Percentiles rank a stretch among this genome's conserved stretches.
These are phyloP conservation scores for Nemapogon koenigi DNA, from an alignment of 2,888 invertebrate genomes.

Conservation along the genomic window DNA sequence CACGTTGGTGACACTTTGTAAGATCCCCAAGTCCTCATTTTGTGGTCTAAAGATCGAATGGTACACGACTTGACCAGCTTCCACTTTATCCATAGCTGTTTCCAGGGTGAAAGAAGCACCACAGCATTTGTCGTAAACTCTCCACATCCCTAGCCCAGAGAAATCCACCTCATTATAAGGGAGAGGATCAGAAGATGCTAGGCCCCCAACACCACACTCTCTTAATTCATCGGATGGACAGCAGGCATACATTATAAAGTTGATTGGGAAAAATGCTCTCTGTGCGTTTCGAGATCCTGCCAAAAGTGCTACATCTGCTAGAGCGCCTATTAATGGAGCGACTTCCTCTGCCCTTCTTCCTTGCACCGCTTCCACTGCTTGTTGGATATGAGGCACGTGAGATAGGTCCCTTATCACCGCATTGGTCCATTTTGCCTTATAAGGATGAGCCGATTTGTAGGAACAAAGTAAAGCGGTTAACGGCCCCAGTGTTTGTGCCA, in stretches of 20 bases:
- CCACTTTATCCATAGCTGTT: slow-evolving; percentile 12
- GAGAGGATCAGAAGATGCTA: neutral
- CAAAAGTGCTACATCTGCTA: slow-evolving; percentile 6
- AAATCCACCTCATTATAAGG: neutral
- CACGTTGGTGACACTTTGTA: slow-evolving; percentile 10
- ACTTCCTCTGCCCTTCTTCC: slow-evolving; percentile 10
- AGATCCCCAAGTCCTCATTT: slow-evolving; percentile 14
- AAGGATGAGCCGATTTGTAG: slow-evolving; percentile 9
- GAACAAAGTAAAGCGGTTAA: slow-evolving; percentile 1
- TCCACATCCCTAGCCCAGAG: slow-evolving; percentile 12
- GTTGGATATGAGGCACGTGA: slow-evolving; percentile 7
- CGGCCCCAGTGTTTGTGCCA: slow-evolving; percentile 12
- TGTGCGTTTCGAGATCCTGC: slow-evolving; percentile 10
- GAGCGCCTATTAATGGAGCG: slow-evolving; percentile 9
- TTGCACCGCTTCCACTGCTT: slow-evolving; percentile 3
- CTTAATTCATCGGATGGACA: slow-evolving; percentile 7
- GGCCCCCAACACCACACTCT: too few species aligned
- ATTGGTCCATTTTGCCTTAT: slow-evolving; percentile 11
- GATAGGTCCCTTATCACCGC: slow-evolving; percentile 9
- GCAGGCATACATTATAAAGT: slow-evolving; percentile 1
- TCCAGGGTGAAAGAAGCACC: slow-evolving; percentile 7
- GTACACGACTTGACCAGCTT: slow-evolving; percentile 14
- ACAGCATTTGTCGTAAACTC: slow-evolving; percentile 5
- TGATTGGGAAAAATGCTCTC: slow-evolving; percentile 10
- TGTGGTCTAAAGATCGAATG: slow-evolving; percentile 16